Percentiles rank a stretch among this genome's conserved stretches.
Conservation (phyloP, 2,888 invertebrate genomes). For the Mamestra brassicae region DNA sequence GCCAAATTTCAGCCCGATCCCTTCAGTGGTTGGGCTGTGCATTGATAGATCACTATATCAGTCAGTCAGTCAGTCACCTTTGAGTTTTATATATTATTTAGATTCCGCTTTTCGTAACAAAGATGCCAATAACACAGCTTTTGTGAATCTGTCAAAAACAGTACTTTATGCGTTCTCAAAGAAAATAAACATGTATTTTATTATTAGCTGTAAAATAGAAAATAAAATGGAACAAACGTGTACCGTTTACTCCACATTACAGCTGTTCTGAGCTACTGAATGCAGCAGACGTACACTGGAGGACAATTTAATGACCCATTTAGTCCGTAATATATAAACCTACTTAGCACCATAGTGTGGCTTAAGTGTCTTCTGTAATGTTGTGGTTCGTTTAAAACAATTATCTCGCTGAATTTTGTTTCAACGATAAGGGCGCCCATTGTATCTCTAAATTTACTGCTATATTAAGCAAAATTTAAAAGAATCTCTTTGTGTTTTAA, state of each 20-base stretch:
- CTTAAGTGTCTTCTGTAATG: slow-evolving; percentile 3
- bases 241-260: slow-evolving; percentile 43
- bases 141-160: not conserved
- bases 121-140: not conserved
- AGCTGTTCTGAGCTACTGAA: slow-evolving; percentile 42
- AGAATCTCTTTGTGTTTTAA: not conserved
- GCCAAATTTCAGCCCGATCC: no score
- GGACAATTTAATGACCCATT: slow-evolving; percentile 57
- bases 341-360: slow-evolving; percentile 16
- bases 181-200: slow-evolving; percentile 24
- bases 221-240: slow-evolving; percentile 41
- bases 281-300: slow-evolving; percentile 43
- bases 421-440: not conserved
- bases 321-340: slow-evolving; percentile 31
- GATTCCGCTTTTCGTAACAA: not conserved
- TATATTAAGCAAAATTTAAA: not conserved
- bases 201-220: slow-evolving; percentile 19
- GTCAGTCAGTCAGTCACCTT: no score
- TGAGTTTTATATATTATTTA: no score
- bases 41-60: no score
- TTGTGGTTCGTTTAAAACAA: slow-evolving; percentile 28
- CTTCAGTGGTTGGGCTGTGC: no score
- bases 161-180: not conserved
- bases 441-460: not conserved
- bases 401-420: not conserved